Conservation (phyloP, 2,888 invertebrate genomes). For the Patella caerulea region DNA sequence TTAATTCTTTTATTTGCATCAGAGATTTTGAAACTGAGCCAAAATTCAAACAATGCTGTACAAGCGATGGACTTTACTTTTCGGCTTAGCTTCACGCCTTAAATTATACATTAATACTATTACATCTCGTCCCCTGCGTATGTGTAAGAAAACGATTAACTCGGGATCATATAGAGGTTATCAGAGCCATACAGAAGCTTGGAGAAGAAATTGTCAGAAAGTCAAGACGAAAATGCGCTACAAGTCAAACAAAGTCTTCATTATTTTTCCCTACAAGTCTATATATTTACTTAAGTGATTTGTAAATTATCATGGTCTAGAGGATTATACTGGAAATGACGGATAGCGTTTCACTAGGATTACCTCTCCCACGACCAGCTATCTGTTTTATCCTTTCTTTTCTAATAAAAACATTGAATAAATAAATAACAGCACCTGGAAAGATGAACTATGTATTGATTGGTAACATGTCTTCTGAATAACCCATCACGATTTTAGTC, state of each 20-base stretch:
- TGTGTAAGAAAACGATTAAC: constrained; percentile 13
- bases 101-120: constrained; percentile 10
- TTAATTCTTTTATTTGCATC: constrained; percentile 4
- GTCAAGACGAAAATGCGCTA: constrained; percentile 10
- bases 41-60: constrained; percentile 7
- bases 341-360: not conserved
- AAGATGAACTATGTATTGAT: too few species aligned
- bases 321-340: not conserved
- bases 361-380: constrained; percentile 5
- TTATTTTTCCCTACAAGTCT: constrained; percentile 9
- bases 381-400: too few species aligned
- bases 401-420: too few species aligned
- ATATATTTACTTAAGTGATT: constrained; percentile 9
- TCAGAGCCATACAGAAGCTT: not conserved
- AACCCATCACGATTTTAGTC: too few species aligned
- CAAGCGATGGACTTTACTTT: constrained; percentile 2
- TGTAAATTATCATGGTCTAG: not conserved
- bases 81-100: constrained; percentile 12
- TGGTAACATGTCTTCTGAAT: too few species aligned
- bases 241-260: constrained; percentile 11
- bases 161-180: constrained; percentile 11
- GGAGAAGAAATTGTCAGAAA: constrained; percentile 10
- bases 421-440: too few species aligned
- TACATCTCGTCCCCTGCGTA: constrained; percentile 4
- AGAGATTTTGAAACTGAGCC: constrained; percentile 5